phyloP scores from a whole-genome alignment of 2,888 invertebrate genomes.

The Teinopalpus imperialis region DNA sequence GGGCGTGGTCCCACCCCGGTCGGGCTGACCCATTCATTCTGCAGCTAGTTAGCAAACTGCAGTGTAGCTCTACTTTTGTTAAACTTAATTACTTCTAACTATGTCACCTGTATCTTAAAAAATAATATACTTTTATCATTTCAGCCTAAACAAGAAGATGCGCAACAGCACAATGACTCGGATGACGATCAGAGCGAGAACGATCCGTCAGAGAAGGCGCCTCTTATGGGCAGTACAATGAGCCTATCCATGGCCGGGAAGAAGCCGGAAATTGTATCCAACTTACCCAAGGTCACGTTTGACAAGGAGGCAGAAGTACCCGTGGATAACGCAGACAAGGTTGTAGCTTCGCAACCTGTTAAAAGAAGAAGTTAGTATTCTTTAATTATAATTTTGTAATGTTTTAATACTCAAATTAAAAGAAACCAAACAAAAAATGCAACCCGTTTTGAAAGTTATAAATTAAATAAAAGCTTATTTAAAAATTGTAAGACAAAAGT shows the following conservation, averaged over 20 bases:
- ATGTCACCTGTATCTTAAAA: no score
- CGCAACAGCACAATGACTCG: slow-evolving; percentile 49
- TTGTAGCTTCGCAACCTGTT: slow-evolving; percentile 64
- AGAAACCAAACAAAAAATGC: no score
- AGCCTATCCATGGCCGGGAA: slow-evolving; percentile 51
- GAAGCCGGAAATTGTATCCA: slow-evolving; percentile 71
- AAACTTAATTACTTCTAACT: no score
- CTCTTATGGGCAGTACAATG: slow-evolving; percentile 69
- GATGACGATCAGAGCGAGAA: slow-evolving; percentile 68
- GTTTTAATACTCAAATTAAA: no score
- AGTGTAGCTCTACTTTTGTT: no score
- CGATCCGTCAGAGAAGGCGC: slow-evolving; percentile 71
- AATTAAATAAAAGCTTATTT: no score
- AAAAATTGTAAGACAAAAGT: no score
- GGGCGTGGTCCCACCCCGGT: no score
- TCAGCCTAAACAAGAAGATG: slow-evolving; percentile 53
- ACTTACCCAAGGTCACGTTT: slow-evolving; percentile 63
- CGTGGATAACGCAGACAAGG: slow-evolving; percentile 44
- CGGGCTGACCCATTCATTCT: no score
- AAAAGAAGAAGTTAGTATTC: slow-evolving; percentile 71
- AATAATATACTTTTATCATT: no score
- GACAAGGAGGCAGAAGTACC: slow-evolving; percentile 48
- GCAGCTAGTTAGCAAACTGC: no score
- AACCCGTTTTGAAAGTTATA: no score
- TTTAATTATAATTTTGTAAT: not conserved